Evolutionary conservation across 2,888 invertebrate genomes (phyloP).

Genomic region (Ochlodes sylvanus): DNA sequence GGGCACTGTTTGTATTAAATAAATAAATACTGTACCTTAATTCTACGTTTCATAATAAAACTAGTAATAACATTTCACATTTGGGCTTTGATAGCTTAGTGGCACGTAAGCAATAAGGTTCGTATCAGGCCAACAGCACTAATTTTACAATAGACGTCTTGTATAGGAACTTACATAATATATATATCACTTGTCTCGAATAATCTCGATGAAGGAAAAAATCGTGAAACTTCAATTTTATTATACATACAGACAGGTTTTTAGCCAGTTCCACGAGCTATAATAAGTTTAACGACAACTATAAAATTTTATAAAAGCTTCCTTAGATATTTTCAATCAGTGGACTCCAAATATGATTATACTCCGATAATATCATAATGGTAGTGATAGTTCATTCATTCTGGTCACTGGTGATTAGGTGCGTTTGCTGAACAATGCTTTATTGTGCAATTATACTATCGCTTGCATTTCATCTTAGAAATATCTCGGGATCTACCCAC

Average conservation of each 20-base stretch:
- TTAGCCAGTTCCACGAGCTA: conserved; percentile 18
- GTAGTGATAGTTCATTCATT: conserved; percentile 72
- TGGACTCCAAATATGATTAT: conserved; percentile 51
- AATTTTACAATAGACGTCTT: too few relatives aligned
- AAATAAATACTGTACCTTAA: too few relatives aligned
- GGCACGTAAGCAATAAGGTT: too few relatives aligned
- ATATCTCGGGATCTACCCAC: conserved; percentile 55
- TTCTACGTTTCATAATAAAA: too few relatives aligned
- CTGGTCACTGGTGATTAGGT: conserved; percentile 53
- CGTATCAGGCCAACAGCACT: too few relatives aligned
- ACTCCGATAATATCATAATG: conserved; percentile 60
- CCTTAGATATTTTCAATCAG: conserved; percentile 60
- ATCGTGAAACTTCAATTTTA: too few relatives aligned
- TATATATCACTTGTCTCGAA: too few relatives aligned
- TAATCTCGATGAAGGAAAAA: too few relatives aligned
- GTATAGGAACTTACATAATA: too few relatives aligned
- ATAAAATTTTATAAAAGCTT: conserved; percentile 52
- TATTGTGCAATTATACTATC: conserved; percentile 80
- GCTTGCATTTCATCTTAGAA: conserved; percentile 73
- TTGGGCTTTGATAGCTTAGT: too few relatives aligned
- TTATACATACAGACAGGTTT: neutral
- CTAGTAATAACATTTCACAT: too few relatives aligned
- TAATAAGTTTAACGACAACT: conserved; percentile 56
- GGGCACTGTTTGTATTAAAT: too few relatives aligned
- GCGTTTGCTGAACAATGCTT: conserved; percentile 71